Conservation (phyloP, 1,140 invertebrate genomes). For the Laodelphax striatellus region DNA sequence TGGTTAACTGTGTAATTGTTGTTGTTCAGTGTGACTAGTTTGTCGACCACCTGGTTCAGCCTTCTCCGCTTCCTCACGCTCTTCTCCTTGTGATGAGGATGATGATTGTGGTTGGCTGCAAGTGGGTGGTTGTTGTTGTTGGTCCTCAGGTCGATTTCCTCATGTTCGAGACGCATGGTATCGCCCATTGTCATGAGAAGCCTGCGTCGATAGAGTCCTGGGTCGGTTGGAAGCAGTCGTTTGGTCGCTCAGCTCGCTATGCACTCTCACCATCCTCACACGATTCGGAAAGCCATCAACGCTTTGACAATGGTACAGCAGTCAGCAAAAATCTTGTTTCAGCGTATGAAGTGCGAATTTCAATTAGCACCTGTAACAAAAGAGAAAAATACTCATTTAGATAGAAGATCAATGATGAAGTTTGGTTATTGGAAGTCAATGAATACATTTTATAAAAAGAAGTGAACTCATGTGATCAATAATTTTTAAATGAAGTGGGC, state of each 20-base stretch:
- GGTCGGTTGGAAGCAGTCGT: constrained; percentile 29
- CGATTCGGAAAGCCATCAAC: neutral
- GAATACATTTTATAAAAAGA: too few species aligned
- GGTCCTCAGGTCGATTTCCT: constrained; percentile 42
- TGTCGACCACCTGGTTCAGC: constrained; percentile 61
- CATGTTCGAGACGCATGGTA: constrained; percentile 40
- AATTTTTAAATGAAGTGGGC: too few species aligned
- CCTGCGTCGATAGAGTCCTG: constrained; percentile 30
- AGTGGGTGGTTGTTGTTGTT: constrained; percentile 42
- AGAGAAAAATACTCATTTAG: too few species aligned
- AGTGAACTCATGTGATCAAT: too few species aligned
- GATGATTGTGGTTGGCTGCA: constrained; percentile 22
- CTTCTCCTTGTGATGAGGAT: constrained; percentile 29
- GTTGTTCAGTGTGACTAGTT: constrained; percentile 37
- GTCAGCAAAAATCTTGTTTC: neutral
- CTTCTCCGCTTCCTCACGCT: constrained; percentile 49
- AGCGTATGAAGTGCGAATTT: neutral
- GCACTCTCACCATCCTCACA: neutral
- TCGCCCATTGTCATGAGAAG: constrained; percentile 55
- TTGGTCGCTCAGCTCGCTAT: constrained; percentile 35
- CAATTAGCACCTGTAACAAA: too few species aligned
- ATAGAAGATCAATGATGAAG: too few species aligned
- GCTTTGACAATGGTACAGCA: neutral
- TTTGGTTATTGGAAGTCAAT: too few species aligned
- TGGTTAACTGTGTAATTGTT: constrained; percentile 24